phyloP scores from a whole-genome alignment of 2,113 vertebrate species.

The Rhabdornis inornatus region DNA sequence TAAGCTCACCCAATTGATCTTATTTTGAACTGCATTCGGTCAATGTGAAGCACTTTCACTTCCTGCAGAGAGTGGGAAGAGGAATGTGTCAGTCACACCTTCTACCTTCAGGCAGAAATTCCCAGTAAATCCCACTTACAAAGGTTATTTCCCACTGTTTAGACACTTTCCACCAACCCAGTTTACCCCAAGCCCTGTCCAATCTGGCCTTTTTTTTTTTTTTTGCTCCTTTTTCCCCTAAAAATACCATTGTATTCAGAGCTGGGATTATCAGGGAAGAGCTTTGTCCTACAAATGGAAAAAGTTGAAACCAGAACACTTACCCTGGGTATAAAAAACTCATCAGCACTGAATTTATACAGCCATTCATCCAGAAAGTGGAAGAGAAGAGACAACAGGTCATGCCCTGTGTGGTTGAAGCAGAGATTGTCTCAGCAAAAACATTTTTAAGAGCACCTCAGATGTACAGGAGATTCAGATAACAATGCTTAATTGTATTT shows the following conservation, averaged over 20 bases:
- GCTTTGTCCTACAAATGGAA: neutral
- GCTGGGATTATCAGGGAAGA: neutral
- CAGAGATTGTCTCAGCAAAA: neutral
- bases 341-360: slow-evolving; percentile 91
- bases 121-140: neutral
- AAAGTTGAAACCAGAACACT: neutral
- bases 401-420: slow-evolving; percentile 77
- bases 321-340: slow-evolving; percentile 93
- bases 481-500: neutral
- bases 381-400: slow-evolving; percentile 91
- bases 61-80: slow-evolving; percentile 75
- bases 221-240: neutral
- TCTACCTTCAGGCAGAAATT: neutral
- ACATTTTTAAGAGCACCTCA: neutral
- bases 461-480: neutral
- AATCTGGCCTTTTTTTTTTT: neutral
- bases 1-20: slow-evolving; percentile 89
- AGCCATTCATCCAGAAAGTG: slow-evolving; percentile 96
- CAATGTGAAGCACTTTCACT: slow-evolving; percentile 89
- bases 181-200: neutral
- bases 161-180: neutral
- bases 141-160: neutral
- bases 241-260: neutral
- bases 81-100: neutral
- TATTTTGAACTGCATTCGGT: slow-evolving; percentile 84